Conservation (phyloP, 2,113 vertebrate genomes). For the Naja naja region DNA sequence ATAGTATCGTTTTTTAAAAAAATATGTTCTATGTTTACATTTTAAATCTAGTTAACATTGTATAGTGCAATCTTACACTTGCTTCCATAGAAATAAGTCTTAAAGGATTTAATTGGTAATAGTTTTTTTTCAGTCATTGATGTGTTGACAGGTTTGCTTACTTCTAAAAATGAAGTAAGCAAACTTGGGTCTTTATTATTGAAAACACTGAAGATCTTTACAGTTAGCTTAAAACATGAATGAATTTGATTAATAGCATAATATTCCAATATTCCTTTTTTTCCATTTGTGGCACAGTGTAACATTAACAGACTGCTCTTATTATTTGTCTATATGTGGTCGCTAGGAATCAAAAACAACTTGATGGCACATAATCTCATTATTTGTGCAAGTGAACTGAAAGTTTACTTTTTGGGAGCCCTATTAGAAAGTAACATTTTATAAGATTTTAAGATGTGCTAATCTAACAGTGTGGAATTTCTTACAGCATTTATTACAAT, state of each 20-base stretch:
- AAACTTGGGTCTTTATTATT: accelerated
- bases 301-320: not conserved
- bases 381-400: not conserved
- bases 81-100: not conserved
- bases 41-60: slow-evolving; percentile 20
- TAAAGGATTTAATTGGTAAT: not conserved
- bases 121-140: not conserved
- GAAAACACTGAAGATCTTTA: not conserved
- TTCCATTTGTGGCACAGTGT: not conserved
- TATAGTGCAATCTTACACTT: not conserved
- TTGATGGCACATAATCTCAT: not conserved
- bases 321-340: not conserved
- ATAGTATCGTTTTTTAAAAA: not conserved
- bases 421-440: not conserved
- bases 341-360: not conserved
- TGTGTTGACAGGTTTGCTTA: not conserved
- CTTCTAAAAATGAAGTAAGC: slow-evolving; percentile 1
- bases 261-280: not conserved
- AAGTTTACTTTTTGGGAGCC: not conserved
- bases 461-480: not conserved
- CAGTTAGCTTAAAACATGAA: not conserved
- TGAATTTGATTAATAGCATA: not conserved
- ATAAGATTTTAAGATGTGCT: not conserved
- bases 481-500: not conserved
- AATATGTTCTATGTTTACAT: slow-evolving; percentile 2